Percentiles rank a stretch among this genome's conserved stretches.
Conservation (phyloP, 2,113 vertebrate species). For the Chinchilla lanigera region DNA sequence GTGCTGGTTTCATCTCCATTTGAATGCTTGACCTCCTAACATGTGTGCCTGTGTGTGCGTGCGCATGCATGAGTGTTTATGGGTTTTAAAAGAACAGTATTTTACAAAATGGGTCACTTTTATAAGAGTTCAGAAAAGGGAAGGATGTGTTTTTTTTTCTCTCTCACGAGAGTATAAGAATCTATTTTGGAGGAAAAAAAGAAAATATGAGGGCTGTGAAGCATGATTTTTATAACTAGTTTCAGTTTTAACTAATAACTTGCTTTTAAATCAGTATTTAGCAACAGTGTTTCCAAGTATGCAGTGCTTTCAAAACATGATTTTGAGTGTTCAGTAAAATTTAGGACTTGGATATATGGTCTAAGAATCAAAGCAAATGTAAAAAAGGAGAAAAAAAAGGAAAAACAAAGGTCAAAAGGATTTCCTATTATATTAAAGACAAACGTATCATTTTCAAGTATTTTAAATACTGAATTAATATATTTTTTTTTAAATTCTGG, state of each 20-base stretch:
- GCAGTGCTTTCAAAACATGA: constrained; percentile 80
- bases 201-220: constrained; percentile 74
- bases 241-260: constrained; percentile 75
- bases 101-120: constrained; percentile 77
- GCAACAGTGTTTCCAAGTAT: constrained; percentile 82
- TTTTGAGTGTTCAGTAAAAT: constrained; percentile 83
- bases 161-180: constrained; percentile 69
- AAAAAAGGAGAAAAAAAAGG: constrained; percentile 64
- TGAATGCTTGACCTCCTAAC: constrained; percentile 71
- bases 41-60: neutral
- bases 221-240: constrained; percentile 79
- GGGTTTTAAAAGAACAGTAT: constrained; percentile 70
- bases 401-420: constrained; percentile 81
- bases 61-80: neutral
- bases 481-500: constrained; percentile 78
- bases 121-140: constrained; percentile 71
- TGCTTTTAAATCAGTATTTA: constrained; percentile 81
- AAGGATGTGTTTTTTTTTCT: constrained; percentile 69
- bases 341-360: constrained; percentile 82
- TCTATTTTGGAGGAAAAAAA: constrained; percentile 73
- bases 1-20: constrained; percentile 78
- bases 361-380: constrained; percentile 83
- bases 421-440: constrained; percentile 89
- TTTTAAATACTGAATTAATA: constrained; percentile 87
- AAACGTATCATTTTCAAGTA: constrained; percentile 86